A percentile compares a stretch with the other conserved stretches of the same genome.
Conservation (phyloP, 1,140 invertebrate genomes). For the Pemphigus obesinymphae region DNA sequence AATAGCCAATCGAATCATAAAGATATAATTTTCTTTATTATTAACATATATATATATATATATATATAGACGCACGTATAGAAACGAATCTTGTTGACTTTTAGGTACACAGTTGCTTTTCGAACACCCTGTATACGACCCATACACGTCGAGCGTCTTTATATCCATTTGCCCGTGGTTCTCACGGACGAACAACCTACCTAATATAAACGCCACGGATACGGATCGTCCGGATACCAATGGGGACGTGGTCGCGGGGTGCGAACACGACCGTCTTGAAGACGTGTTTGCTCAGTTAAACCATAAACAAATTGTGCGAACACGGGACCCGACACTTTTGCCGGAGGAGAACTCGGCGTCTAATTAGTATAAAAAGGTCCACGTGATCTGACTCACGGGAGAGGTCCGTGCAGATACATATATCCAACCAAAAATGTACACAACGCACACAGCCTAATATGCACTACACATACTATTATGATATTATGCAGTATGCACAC, state of each 20-base stretch:
- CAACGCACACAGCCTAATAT: too few species aligned
- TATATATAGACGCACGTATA: too few species aligned
- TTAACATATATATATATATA: too few species aligned
- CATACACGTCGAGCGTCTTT: background rate
- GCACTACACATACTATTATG: background rate
- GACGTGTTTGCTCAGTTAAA: slow-evolving; percentile 15
- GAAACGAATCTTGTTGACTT: too few species aligned
- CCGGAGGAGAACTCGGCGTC: background rate
- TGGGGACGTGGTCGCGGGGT: background rate
- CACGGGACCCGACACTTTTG: slow-evolving; percentile 12
- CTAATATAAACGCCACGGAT: background rate
- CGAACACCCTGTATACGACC: too few species aligned
- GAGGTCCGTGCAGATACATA: too few species aligned
- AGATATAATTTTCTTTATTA: too few species aligned
- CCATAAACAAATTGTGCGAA: slow-evolving; percentile 26
- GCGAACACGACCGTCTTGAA: background rate
- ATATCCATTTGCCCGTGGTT: too few species aligned
- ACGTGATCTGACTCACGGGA: slow-evolving; percentile 4
- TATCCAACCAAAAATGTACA: too few species aligned
- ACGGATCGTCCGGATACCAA: background rate
- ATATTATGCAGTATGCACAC: background rate
- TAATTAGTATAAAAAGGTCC: slow-evolving; percentile 29
- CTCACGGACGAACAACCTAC: too few species aligned
- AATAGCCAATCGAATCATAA: too few species aligned
- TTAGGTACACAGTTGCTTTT: too few species aligned